Evolutionary conservation across 2,113 vertebrate genomes (phyloP).

Genomic region (Ifrita kowaldi): DNA sequence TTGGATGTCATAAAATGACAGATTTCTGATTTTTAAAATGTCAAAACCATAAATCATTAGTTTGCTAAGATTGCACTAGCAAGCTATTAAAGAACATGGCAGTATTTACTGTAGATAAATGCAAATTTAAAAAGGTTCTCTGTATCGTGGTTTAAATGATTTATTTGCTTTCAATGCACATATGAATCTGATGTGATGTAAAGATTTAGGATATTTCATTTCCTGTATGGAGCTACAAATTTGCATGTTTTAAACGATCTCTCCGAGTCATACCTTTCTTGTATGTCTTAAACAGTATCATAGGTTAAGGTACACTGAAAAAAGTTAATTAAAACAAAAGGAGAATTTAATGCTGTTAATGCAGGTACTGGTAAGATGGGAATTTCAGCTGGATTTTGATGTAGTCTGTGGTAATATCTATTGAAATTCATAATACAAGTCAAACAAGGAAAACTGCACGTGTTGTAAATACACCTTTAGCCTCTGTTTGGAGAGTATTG

Average conservation of each 20-base stretch:
- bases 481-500: neutral
- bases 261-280: neutral
- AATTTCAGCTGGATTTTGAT: neutral
- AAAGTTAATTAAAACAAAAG: neutral
- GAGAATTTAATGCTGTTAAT: neutral
- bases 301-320: constrained; percentile 1
- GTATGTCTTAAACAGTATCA: neutral
- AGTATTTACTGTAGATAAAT: constrained; percentile 77
- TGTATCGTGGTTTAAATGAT: constrained; percentile 75
- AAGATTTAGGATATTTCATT: constrained; percentile 77
- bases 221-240: constrained; percentile 63
- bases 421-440: neutral
- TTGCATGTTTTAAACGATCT: constrained; percentile 69
- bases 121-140: constrained; percentile 75
- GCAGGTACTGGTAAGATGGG: neutral
- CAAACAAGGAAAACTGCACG: neutral
- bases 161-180: constrained; percentile 71
- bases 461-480: neutral
- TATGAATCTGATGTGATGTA: constrained; percentile 70
- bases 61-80: constrained; percentile 77
- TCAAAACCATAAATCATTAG: constrained; percentile 79
- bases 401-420: neutral
- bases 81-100: constrained; percentile 76
- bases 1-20: constrained; percentile 74
- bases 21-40: constrained; percentile 80